Evolutionary conservation across 1,140 invertebrate genomes (phyloP), one percentile per base, ranked within the genome.

Genomic region (Maconellicoccus hirsutus): DNA sequence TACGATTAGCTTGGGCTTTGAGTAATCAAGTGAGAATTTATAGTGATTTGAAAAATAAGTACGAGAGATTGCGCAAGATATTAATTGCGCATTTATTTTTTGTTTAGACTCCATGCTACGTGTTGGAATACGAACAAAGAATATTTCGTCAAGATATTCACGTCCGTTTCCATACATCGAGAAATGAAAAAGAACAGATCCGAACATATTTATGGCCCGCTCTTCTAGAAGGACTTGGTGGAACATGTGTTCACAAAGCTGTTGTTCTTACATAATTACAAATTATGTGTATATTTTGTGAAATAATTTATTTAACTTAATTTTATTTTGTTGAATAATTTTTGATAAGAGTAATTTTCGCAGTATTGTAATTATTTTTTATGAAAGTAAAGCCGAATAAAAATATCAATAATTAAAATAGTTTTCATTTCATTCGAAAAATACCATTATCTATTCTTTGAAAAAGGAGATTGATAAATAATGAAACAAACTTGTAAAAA

Each of bases 121-220:
- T 80, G 0, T 77, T 86, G 26, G 82, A 84, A 71, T 87, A 85
- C 76, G 86, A 87, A 74, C 80, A 81, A 6, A 76, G 82, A 33
- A 76, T 76, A n/a, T 89, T 86, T 75, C 76, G 82, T 42, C 74
- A 80, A 21, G 85, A 89, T 16, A 71, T 83, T 8, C 87, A 89
- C 75, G 82, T 85, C 0, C 80, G 87, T 19, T 87, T 86, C 76
- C 86, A 88, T 73, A 80, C 83, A 0, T 87, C 88, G 0, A 81
- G 87, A 75, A 78, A 80, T 1, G 80, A 83, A 4, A 83, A 81
- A 1, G 80, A 81, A 61, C 79, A 78, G 69, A 86, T 91, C 70
- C 82, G 83, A 72, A 84, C 83, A 16, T 87, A 88, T 73, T 75
- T 90, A n/a, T 90, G 89, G 89, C 89, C 89, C 1, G 84, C 86